Base-by-base conservation (phyloP, 2,797 vertebrate species). In the Poecilia gillii region DNA sequence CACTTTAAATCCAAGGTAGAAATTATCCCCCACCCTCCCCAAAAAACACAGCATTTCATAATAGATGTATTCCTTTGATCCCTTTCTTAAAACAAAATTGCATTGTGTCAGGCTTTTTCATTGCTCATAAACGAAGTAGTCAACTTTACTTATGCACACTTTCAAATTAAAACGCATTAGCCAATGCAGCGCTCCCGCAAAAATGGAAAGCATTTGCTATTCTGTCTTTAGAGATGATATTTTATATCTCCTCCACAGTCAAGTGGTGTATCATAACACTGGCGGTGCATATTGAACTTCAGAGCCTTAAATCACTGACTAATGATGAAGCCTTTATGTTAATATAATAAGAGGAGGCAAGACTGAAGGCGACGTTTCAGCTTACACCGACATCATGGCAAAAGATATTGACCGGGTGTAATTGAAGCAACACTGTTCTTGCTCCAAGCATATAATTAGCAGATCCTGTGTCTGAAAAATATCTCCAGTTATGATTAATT, bases 401-500 rank as follows among this genome's bases (percentile, higher is more conserved):
- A 83, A 83, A 90, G 78, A 80, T 92, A 95, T 94, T 74, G 94
- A 94, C 91, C 80, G 16, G 20, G 12, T 88, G 87, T 92, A 94
- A 93, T 92, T 90, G 89, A 92, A 91, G 88, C 81, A 88, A 87
- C 79, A 82, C 85, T 86, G 78, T 90, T 91, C 80, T 73, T 59
- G 92, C 92, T 93, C 85, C 76, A 78, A 77, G 85, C 86, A 47
- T 92, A 90, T 91, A 92, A 93, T 94, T 94, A 92, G 90, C 82
- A 90, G 88, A 90, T 94, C 88, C 86, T 89, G 87, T 91, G 91
- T 93, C 90, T 90, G 82, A 86, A 83, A 93, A 89, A 88, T 88
- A 83, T 89, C 90, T 89, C 73, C 81, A 83, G 36, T 70, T 87
- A 80, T 87, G 81, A 78, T 87, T 88, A 85, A 92, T 88, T 90